Conservation (phyloP, 2,113 vertebrate species). For the Kryptolebias marmoratus region DNA sequence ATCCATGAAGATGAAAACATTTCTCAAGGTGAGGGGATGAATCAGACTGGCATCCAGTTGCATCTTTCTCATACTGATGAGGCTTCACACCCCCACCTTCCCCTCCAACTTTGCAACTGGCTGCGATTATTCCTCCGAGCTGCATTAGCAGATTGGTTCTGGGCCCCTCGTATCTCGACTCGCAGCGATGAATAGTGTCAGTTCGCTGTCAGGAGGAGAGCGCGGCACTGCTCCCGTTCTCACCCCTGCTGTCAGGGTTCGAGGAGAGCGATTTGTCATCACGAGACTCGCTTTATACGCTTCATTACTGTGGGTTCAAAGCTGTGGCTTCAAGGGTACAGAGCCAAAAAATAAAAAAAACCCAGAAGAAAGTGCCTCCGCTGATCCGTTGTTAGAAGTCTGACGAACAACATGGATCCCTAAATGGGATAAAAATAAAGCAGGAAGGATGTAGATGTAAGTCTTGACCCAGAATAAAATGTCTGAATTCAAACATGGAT, state of each 20-base stretch:
- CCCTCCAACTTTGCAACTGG: constrained; percentile 33
- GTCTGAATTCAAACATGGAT: no score
- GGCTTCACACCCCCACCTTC: constrained; percentile 13
- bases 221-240: constrained; percentile 46
- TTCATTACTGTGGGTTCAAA: constrained; percentile 47
- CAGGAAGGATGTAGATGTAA: neutral
- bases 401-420: neutral
- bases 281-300: constrained; percentile 45
- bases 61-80: constrained; percentile 48
- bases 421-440: neutral
- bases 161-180: constrained; percentile 33
- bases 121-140: constrained; percentile 48
- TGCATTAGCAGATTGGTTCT: constrained; percentile 71
- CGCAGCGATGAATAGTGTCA: constrained; percentile 52
- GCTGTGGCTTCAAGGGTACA: constrained; percentile 27
- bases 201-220: constrained; percentile 51
- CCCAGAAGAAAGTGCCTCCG: neutral
- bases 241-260: constrained; percentile 58
- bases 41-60: constrained; percentile 18
- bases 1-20: constrained; percentile 31
- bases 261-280: constrained; percentile 63
- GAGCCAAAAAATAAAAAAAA: constrained; percentile 9
- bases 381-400: neutral
- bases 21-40: constrained; percentile 33
- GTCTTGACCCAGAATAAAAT: neutral